Evolutionary conservation across 2,888 invertebrate species (phyloP).

Genomic region (Chaetogeoica ovagalla): DNA sequence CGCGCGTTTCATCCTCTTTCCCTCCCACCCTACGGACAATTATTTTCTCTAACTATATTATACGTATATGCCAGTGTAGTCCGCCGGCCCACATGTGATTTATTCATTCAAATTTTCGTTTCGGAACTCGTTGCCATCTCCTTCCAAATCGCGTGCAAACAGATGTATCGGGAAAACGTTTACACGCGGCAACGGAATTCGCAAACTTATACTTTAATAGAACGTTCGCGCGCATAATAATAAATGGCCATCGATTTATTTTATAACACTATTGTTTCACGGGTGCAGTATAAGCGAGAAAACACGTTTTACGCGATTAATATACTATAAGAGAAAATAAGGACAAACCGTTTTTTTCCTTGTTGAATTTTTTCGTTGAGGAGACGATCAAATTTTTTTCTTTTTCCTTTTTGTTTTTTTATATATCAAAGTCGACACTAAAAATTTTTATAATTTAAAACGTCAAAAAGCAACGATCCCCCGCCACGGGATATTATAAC

Average conservation of each 20-base stretch:
- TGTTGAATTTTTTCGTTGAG: too few relatives aligned
- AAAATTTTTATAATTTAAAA: slow-evolving; percentile 17
- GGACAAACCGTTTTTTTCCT: too few relatives aligned
- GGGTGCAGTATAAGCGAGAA: neutral
- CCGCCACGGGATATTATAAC: neutral
- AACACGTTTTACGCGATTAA: slow-evolving; percentile 3
- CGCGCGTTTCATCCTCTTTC: neutral
- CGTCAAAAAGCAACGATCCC: neutral
- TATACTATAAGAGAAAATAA: neutral
- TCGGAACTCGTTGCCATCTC: slow-evolving; percentile 1
- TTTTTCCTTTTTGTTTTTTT: neutral
- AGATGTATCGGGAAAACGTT: neutral
- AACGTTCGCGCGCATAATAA: neutral
- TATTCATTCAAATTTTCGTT: slow-evolving; percentile 36
- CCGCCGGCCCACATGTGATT: slow-evolving; percentile 3
- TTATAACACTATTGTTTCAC: neutral
- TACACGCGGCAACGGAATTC: neutral
- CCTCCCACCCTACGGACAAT: too few relatives aligned
- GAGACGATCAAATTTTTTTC: too few relatives aligned
- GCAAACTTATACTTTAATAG: neutral
- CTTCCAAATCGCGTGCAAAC: slow-evolving; percentile 28
- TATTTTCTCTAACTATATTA: neutral
- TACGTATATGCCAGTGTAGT: neutral
- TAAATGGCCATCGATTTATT: neutral
- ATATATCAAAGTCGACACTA: slow-evolving; percentile 1